Conservation (phyloP, 2,113 vertebrate genomes). For the Eurypyga helias region DNA sequence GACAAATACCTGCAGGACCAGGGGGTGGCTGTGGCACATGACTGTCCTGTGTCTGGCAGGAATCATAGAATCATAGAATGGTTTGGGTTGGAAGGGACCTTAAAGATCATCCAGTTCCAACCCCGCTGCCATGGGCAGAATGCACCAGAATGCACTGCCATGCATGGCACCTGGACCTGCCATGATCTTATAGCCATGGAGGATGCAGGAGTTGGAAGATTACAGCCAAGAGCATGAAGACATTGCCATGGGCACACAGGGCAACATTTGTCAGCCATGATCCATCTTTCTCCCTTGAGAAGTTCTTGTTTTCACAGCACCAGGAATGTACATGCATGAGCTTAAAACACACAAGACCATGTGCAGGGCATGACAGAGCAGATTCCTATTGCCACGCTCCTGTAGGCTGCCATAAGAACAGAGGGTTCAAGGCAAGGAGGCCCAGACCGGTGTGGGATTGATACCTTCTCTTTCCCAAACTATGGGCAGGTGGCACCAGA, state of each 20-base stretch:
- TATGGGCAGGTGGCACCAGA: too few relatives aligned
- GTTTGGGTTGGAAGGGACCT: too few relatives aligned
- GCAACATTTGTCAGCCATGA: background rate
- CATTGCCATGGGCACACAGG: background rate
- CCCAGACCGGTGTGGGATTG: accelerated
- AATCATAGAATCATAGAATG: too few relatives aligned
- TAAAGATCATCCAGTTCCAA: too few relatives aligned
- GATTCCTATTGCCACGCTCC: background rate
- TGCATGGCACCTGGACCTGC: too few relatives aligned
- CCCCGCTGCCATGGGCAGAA: too few relatives aligned
- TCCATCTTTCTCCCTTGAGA: background rate
- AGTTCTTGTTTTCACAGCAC: background rate
- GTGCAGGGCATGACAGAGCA: background rate
- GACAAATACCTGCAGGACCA: background rate
- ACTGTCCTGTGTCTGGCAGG: background rate
- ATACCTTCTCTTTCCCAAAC: background rate
- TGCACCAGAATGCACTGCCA: too few relatives aligned
- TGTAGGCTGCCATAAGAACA: background rate
- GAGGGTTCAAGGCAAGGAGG: background rate
- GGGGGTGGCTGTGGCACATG: background rate
- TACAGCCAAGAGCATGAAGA: background rate
- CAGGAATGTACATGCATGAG: accelerated
- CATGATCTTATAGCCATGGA: background rate
- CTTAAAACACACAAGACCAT: background rate
- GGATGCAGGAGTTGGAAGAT: background rate